Evolutionary conservation across 2,797 vertebrate species (phyloP).

Genomic region (Galagoides demidoff): DNA sequence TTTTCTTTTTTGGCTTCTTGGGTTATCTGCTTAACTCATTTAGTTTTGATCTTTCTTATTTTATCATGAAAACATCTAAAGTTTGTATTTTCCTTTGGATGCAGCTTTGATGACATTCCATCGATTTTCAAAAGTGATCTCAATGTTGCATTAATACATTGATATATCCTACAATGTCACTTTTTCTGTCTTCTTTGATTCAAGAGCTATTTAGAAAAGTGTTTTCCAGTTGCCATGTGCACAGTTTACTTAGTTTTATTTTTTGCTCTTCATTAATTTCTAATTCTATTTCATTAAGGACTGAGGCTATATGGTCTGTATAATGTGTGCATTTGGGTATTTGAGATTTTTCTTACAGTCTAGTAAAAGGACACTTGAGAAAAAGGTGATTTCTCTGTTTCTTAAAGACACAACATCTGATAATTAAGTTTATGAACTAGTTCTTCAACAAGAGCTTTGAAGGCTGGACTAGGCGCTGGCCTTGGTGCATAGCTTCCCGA

Average conservation of each 20-base stretch:
- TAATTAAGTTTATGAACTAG: too few species aligned
- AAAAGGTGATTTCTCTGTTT: constrained; percentile 4
- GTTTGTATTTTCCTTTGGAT: background rate
- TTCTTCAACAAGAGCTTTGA: too few species aligned
- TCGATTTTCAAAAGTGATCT: background rate
- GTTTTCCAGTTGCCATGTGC: background rate
- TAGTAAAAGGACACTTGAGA: background rate
- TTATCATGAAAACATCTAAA: background rate
- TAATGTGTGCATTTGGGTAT: background rate
- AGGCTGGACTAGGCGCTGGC: too few species aligned
- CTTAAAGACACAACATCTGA: background rate
- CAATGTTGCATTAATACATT: background rate
- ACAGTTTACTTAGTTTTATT: background rate
- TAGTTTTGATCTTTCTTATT: background rate
- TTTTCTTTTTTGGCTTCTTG: background rate
- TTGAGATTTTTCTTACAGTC: constrained; percentile 15
- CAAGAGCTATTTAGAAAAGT: background rate
- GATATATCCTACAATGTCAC: background rate
- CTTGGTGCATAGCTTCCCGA: too few species aligned
- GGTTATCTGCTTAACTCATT: background rate
- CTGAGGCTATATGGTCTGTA: background rate
- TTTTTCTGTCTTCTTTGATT: background rate
- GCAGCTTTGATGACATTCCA: background rate
- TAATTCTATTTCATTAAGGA: background rate
- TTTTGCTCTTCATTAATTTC: background rate